These are phyloP conservation scores for Oenanthe oenanthe DNA, from an alignment of 2,113 vertebrate species.

Conservation along the genomic window DNA sequence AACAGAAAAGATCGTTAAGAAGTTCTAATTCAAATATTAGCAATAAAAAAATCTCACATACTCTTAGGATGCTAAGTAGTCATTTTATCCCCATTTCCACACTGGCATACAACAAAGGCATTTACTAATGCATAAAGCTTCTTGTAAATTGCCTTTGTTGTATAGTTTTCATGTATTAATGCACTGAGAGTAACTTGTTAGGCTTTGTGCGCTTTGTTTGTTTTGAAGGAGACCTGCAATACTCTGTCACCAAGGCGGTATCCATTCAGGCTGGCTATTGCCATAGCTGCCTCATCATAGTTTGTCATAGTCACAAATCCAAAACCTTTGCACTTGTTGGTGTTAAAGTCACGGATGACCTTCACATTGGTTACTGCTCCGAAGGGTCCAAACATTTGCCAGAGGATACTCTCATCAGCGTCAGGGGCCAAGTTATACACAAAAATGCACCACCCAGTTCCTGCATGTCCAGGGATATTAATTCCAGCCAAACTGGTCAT, in stretches of 20 bases:
- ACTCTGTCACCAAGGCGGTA: conserved; percentile 98
- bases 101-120: conserved; percentile 91
- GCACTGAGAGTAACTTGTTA: conserved; percentile 85
- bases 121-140: conserved; percentile 82
- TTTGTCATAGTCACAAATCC: conserved; percentile 99
- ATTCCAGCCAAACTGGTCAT: conserved; percentile 98
- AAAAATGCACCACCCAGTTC: conserved; percentile 99
- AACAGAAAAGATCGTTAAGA: conserved; percentile 90
- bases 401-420: conserved; percentile 97
- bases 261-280: conserved; percentile 98
- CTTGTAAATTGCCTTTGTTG: conserved; percentile 83
- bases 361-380: conserved; percentile 99
- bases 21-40: conserved; percentile 89
- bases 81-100: conserved; percentile 88
- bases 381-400: conserved; percentile 99
- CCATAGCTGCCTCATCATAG: conserved; percentile 98
- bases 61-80: conserved; percentile 90
- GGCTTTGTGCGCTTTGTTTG: conserved; percentile 99
- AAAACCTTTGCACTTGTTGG: conserved; percentile 99
- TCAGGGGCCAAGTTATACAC: conserved; percentile 99
- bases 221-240: conserved; percentile 99
- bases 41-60: conserved; percentile 87
- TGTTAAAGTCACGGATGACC: conserved; percentile 99
- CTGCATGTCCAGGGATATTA: conserved; percentile 95
- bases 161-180: conserved; percentile 89